phyloP scores from a whole-genome alignment of 2,888 invertebrate genomes.

The Oscheius sp. region DNA sequence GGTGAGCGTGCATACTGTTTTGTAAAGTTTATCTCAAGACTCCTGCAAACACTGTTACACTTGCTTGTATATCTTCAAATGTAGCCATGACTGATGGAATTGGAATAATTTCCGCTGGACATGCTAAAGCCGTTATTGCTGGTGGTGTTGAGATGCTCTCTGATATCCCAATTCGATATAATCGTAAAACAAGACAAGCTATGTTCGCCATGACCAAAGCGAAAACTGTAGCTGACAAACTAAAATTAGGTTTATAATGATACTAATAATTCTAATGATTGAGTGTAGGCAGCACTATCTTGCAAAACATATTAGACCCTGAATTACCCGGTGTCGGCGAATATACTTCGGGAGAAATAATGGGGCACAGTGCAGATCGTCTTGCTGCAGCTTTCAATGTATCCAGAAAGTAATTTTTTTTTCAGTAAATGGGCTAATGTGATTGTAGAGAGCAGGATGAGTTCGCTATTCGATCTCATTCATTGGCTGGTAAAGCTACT shows the following conservation, averaged over 20 bases:
- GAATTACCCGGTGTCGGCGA: slow-evolving; percentile 95
- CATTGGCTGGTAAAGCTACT: slow-evolving; percentile 86
- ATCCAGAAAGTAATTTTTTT: slow-evolving; percentile 65
- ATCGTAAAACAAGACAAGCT: slow-evolving; percentile 77
- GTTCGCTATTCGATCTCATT: slow-evolving; percentile 91
- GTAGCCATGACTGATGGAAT: slow-evolving; percentile 67
- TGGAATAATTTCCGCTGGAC: slow-evolving; percentile 80
- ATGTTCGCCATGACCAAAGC: slow-evolving; percentile 92
- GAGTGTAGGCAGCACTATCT: slow-evolving; percentile 55
- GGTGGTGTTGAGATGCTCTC: slow-evolving; percentile 99
- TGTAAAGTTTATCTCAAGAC: slow-evolving; percentile 77
- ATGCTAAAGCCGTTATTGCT: slow-evolving; percentile 89
- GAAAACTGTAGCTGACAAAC: slow-evolving; percentile 84
- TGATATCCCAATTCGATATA: slow-evolving; percentile 96
- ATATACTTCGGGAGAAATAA: slow-evolving; percentile 96
- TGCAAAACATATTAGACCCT: slow-evolving; percentile 63
- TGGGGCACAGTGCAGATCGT: slow-evolving; percentile 98
- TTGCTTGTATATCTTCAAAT: slow-evolving; percentile 98
- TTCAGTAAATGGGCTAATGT: neutral
- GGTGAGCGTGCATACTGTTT: slow-evolving; percentile 41
- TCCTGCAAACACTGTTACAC: slow-evolving; percentile 96
- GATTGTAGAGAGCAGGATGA: slow-evolving; percentile 87
- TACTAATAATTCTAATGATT: neutral
- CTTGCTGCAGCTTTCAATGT: slow-evolving; percentile 93
- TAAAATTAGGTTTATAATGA: slow-evolving; percentile 77